Evolutionary conservation across 1,140 invertebrate species (phyloP).

Genomic region (Drosophila parvula): DNA sequence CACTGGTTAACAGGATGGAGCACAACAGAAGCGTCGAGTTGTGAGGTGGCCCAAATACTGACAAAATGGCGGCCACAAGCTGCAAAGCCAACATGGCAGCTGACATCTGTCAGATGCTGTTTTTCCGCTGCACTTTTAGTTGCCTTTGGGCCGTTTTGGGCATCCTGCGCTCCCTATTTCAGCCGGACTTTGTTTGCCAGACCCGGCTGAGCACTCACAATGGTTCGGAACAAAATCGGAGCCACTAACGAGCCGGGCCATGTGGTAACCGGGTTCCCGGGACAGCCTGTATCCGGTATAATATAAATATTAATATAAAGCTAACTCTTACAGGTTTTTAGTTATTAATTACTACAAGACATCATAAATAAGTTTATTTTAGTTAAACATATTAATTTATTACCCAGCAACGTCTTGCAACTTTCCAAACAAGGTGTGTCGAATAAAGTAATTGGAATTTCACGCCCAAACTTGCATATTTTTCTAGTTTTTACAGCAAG

Average conservation of each 20-base stretch:
- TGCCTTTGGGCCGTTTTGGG: conserved; percentile 38
- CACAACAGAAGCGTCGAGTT: conserved; percentile 33
- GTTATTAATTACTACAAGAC: not conserved
- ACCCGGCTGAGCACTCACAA: conserved; percentile 35
- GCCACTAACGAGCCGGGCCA: conserved; percentile 35
- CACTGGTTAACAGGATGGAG: conserved; percentile 3
- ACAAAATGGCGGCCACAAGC: conserved; percentile 76
- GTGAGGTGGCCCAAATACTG: conserved; percentile 55
- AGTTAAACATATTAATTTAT: too few species aligned
- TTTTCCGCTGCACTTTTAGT: conserved; percentile 60
- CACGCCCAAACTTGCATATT: not conserved
- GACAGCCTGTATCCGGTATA: not conserved
- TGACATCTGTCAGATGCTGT: conserved; percentile 52
- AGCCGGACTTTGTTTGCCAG: conserved; percentile 31
- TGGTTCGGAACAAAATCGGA: conserved; percentile 25
- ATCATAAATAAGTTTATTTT: too few species aligned
- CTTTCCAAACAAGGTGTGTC: not conserved
- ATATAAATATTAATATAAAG: too few species aligned
- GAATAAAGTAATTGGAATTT: conserved; percentile 13
- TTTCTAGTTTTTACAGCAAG: too few species aligned
- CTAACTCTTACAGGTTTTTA: not conserved
- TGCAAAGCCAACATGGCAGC: conserved; percentile 71
- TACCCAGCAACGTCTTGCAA: not conserved
- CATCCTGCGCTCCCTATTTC: conserved; percentile 16
- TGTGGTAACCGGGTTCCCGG: conserved; percentile 19